phyloP scores from a whole-genome alignment of 92 coral and sea anemone species.

The Micromussa lordhowensis region DNA sequence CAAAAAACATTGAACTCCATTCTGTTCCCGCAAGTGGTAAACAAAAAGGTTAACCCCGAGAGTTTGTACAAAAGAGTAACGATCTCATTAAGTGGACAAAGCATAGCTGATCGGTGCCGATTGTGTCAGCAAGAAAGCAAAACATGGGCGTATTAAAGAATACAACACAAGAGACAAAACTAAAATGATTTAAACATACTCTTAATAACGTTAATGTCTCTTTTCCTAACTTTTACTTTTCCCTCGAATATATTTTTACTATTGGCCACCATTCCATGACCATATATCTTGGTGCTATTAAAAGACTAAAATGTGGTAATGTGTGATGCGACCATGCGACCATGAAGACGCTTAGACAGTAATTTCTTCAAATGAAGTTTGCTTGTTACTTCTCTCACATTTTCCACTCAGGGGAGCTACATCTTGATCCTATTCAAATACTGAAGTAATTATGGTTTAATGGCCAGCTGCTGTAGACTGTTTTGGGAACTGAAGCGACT shows the following conservation, averaged over 20 bases:
- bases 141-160: background rate
- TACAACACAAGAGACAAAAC: background rate
- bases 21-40: background rate
- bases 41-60: background rate
- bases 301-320: background rate
- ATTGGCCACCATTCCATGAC: background rate
- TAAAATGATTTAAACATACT: background rate
- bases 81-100: background rate
- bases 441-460: background rate
- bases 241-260: background rate
- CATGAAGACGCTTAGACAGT: background rate
- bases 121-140: background rate
- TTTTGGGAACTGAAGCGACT: background rate
- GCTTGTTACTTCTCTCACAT: background rate
- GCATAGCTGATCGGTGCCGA: background rate
- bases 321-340: too few relatives aligned
- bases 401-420: background rate
- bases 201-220: background rate
- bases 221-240: background rate
- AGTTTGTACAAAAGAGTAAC: background rate
- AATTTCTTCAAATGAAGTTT: background rate
- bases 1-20: background rate
- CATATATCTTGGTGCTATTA: background rate
- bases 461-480: constrained; percentile 5
- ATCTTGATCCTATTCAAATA: background rate